Evolutionary conservation across 1,140 invertebrate species (phyloP).

Genomic region (Chymomyza costata): DNA sequence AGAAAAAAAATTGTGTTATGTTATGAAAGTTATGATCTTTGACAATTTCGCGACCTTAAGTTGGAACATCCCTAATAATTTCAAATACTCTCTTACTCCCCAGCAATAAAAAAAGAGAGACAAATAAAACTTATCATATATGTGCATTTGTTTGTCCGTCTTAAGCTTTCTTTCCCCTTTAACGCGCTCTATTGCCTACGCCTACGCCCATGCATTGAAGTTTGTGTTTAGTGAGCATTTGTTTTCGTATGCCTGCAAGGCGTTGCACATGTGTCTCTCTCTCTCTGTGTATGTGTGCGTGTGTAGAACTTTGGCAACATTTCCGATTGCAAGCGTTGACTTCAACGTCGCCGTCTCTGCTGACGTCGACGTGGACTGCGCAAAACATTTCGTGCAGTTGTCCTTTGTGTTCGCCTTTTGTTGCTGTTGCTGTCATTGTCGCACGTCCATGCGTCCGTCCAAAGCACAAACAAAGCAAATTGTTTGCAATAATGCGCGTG

Average conservation of each 20-base stretch:
- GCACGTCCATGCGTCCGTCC: slow-evolving; percentile 57
- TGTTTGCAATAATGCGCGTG: slow-evolving; percentile 70
- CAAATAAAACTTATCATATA: no score
- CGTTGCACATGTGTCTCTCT: not conserved
- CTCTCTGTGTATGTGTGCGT: slow-evolving; percentile 14
- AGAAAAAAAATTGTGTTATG: no score
- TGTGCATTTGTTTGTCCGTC: slow-evolving; percentile 13
- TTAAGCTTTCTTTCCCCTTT: no score
- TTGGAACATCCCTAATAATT: no score
- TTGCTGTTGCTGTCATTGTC: slow-evolving; percentile 9
- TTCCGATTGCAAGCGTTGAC: slow-evolving; percentile 53
- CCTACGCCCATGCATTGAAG: no score
- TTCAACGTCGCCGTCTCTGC: slow-evolving; percentile 10
- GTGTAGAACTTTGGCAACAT: slow-evolving; percentile 64
- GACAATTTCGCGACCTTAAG: no score
- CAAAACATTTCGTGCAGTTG: slow-evolving; percentile 6
- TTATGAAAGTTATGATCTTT: no score
- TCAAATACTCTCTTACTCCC: no score
- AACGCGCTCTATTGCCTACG: no score
- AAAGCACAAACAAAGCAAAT: slow-evolving; percentile 62
- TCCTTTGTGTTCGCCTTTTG: slow-evolving; percentile 45
- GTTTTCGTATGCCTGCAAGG: not conserved
- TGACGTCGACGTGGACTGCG: no score
- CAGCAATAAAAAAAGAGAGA: no score
- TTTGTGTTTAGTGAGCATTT: slow-evolving; percentile 19